Conservation (phyloP, 1,140 invertebrate species). For the Leptinotarsa lineolata region DNA sequence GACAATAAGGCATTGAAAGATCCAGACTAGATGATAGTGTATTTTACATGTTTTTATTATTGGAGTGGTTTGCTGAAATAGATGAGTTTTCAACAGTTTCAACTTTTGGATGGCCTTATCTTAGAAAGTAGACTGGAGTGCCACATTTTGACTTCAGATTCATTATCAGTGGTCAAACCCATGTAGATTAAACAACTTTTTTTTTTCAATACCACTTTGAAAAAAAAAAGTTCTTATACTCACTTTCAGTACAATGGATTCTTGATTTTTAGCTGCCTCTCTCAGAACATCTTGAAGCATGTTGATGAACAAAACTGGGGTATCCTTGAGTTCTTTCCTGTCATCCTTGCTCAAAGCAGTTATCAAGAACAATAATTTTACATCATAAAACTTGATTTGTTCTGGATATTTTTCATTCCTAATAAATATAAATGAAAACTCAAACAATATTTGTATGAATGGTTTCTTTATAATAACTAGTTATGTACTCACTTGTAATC, state of each 20-base stretch:
- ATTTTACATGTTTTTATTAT: no score
- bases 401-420: slow-evolving; percentile 62
- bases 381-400: slow-evolving; percentile 83
- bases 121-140: no score
- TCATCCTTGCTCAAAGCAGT: slow-evolving; percentile 78
- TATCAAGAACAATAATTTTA: slow-evolving; percentile 86
- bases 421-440: slow-evolving; percentile 27
- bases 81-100: no score
- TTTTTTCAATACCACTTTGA: no score
- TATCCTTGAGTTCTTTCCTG: slow-evolving; percentile 72
- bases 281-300: slow-evolving; percentile 75
- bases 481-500: slow-evolving; percentile 62
- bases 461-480: slow-evolving; percentile 21
- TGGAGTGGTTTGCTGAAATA: no score
- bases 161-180: no score
- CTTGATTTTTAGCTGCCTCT: slow-evolving; percentile 50
- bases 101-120: no score
- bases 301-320: slow-evolving; percentile 80
- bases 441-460: slow-evolving; percentile 3
- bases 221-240: no score
- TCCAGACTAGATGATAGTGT: no score
- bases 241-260: slow-evolving; percentile 37
- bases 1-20: no score
- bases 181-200: no score
- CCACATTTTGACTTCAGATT: no score